Base-by-base conservation (phyloP, 2,888 invertebrate species). In the Pteria penguin region DNA sequence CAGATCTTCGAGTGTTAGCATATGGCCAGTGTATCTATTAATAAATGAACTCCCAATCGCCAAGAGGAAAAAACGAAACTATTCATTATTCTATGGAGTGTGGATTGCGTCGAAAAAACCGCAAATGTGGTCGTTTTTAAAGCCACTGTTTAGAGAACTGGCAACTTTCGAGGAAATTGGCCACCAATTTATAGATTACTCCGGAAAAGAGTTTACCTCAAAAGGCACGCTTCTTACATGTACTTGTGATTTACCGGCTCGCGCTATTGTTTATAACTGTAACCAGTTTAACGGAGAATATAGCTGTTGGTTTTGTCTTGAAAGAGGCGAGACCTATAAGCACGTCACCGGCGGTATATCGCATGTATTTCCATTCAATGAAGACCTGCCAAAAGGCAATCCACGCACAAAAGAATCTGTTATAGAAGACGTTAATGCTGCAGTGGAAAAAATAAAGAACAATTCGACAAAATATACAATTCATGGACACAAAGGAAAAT, bases 21-120 rank as follows among this genome's bases (percentile, higher is more conserved):
- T 77, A 8, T 78, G 78, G 78, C 78, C 75, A 2, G 75, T 78
- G 0, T 75, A 75, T 60, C n/a, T 78, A 11, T 55, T 78, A 14
- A 69, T 78, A 52, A 78, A 78, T 68, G 75, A 78, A 55, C 33
- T 78, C 1, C 73, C 66, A 18, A 8, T 67, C 18, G n/a, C 61
- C 3, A 11, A 65, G 31, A 45, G 71, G 32, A 70, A 78, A 71
- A 45, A 67, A 26, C 14, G 67, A 3, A 8, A 57, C 1, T 45
- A 26, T 57, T 52, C 55, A 32, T 26, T 72, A 14, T 66, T 58
- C 26, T 73, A 73, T 52, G 31, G 66, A 1, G 33, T 66, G 2
- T 72, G 72, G 66, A 72, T 72, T 18, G 18, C 65, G 5, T 54
- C 5, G 11, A 66, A 66, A 31, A 73, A 67, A 60, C 72, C 66